These are phyloP conservation scores for Bombus waltoni DNA, from an alignment of 1,140 invertebrate species.

Conservation along the genomic window DNA sequence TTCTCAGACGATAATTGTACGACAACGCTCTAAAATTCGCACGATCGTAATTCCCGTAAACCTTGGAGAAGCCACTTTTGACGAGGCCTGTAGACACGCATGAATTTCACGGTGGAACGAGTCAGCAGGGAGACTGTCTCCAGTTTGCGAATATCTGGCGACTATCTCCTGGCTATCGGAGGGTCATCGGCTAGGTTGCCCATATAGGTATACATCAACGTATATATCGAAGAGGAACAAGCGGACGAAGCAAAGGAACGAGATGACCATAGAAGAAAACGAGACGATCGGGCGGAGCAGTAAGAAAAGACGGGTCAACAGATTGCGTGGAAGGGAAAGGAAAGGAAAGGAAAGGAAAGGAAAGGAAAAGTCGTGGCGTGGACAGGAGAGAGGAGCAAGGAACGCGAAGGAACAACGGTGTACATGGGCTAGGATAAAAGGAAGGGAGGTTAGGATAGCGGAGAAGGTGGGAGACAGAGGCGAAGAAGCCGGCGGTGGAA, in stretches of 20 bases:
- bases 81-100: conserved; percentile 66
- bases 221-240: conserved; percentile 45
- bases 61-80: conserved; percentile 47
- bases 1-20: neutral
- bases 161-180: conserved; percentile 74
- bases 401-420: conserved; percentile 41
- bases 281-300: neutral
- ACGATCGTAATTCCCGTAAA: neutral
- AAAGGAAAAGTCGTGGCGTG: conserved; percentile 52
- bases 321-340: neutral
- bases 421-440: conserved; percentile 25
- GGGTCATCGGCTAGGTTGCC: conserved; percentile 73
- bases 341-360: conserved; percentile 48
- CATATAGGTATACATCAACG: conserved; percentile 48
- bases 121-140: conserved; percentile 63
- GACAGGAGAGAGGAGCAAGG: conserved; percentile 9
- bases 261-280: neutral
- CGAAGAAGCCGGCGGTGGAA: conserved; percentile 53
- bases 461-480: conserved; percentile 34
- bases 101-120: conserved; percentile 69
- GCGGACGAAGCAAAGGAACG: neutral
- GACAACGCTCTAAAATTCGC: neutral
- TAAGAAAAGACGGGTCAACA: neutral
- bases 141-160: conserved; percentile 76
- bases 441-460: conserved; percentile 37